These are phyloP conservation scores for Ictalurus punctatus DNA, from an alignment of 2,113 vertebrate genomes.

Conservation along the genomic window DNA sequence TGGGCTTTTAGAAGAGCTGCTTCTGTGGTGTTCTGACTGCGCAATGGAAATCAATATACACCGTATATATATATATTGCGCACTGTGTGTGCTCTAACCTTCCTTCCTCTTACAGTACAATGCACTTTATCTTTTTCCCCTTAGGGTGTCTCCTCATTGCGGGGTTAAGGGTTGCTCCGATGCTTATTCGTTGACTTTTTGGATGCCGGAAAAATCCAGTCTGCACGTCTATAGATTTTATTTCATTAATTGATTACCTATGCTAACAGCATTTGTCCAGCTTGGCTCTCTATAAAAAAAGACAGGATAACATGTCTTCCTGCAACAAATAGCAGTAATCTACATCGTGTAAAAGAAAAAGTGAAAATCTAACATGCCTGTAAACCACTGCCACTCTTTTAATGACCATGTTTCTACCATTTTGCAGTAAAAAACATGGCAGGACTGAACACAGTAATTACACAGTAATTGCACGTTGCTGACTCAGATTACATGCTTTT, in stretches of 20 bases:
- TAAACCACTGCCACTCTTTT: not conserved
- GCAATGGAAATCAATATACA: not conserved
- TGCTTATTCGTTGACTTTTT: not conserved
- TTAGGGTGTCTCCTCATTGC: not conserved
- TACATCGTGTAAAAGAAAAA: not conserved
- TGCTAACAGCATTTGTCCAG: not conserved
- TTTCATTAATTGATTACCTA: not conserved
- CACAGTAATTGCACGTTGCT: constrained; percentile 47
- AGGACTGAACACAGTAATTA: constrained; percentile 43
- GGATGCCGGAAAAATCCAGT: not conserved
- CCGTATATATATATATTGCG: not conserved
- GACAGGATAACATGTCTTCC: not conserved
- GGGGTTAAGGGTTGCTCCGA: not conserved
- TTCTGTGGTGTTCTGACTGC: not conserved
- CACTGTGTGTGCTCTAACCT: no score
- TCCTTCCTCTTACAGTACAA: no score
- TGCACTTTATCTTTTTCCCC: not conserved
- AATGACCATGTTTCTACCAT: constrained; percentile 30
- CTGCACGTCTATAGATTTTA: not conserved
- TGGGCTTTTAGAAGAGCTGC: not conserved
- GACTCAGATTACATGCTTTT: constrained; percentile 42
- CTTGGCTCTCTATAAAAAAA: not conserved
- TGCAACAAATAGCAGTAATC: not conserved
- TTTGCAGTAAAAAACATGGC: constrained; percentile 40
- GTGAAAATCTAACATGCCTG: not conserved